Evolutionary conservation across 2,113 vertebrate species (phyloP), one percentile per base, ranked within the genome.

Genomic region (Ptychochromis oligacanthus): DNA sequence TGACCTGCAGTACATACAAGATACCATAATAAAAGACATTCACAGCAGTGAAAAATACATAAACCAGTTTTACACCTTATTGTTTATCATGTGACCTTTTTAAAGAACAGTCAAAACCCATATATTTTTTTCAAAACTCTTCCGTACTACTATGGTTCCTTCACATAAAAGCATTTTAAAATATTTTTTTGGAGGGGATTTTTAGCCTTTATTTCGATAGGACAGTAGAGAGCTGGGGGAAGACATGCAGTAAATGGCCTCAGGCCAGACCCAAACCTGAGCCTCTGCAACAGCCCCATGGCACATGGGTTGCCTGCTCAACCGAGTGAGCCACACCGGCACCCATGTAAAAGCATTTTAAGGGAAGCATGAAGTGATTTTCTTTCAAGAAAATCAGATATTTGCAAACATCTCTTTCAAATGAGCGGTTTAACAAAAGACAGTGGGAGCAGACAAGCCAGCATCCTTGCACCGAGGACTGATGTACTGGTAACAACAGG

Each of bases 371-470:
- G 10, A 54, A 18, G 15, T 20, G 20, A 75, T 72, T 31, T 60
- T 11, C 81, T 54, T 65, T 38, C 15, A 64, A 55, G 24, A 81
- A 75, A 84, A 79, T 55, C n/a, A 2, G 10, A 83, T 78, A 28
- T 61, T 87, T 46, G 2, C 17, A 87, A 62, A 80, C 15, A 15
- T 77, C 65, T 54, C 22, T 79, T 77, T 88, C 20, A 77, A 81
- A 81, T 12, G 77, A 58, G 46, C 67, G 24, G 22, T 83, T 85
- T 40, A 65, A 85, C 78, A 85, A 87, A 85, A 70, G 85, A 70
- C 62, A 3, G 9, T 59, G 10, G 28, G 36, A 49, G 58, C 20
- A 70, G 36, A 82, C 78, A 15, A 24, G 11, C 24, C 14, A 15
- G 38, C 49, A 64, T 82, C 26, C 11, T 65, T 34, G 9, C 49